A percentile compares a stretch with the other conserved stretches of the same genome.
phyloP scores from a whole-genome alignment of 2,113 vertebrate species.

The Telmatochromis sp. region DNA sequence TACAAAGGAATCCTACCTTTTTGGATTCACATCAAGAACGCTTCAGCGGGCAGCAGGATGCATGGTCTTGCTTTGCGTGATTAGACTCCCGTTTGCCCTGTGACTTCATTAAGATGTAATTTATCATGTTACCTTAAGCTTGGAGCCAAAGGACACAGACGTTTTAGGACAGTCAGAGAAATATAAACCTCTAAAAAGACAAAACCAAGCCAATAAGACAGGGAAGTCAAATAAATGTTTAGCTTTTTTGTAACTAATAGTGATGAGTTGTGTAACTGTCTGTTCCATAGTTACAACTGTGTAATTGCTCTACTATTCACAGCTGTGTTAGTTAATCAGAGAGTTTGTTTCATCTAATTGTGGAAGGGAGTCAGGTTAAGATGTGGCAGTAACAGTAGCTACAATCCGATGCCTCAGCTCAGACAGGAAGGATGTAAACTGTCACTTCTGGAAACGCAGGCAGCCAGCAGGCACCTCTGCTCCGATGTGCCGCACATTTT shows the following conservation, averaged over 20 bases:
- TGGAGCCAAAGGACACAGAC: not conserved
- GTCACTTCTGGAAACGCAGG: not conserved
- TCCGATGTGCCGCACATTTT: not conserved
- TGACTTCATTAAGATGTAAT: not conserved
- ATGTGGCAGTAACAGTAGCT: conserved; percentile 1
- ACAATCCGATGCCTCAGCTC: not conserved
- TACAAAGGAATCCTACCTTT: accelerated
- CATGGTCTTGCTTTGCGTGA: not conserved
- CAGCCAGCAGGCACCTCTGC: conserved; percentile 44
- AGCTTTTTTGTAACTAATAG: not conserved
- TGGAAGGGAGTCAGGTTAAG: not conserved
- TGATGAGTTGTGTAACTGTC: not conserved
- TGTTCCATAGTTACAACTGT: not conserved
- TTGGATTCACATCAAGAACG: not conserved
- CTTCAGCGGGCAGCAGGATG: not conserved
- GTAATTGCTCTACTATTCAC: not conserved
- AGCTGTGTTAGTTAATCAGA: not conserved
- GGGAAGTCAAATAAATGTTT: accelerated
- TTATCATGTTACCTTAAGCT: not conserved
- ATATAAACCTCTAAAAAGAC: not conserved
- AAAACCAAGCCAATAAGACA: not conserved
- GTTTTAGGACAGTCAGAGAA: not conserved
- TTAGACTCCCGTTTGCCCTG: not conserved
- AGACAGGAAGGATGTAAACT: conserved; percentile 49
- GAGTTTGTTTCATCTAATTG: not conserved